Conservation (phyloP, 2,888 invertebrate species). For the Timandra comae region DNA sequence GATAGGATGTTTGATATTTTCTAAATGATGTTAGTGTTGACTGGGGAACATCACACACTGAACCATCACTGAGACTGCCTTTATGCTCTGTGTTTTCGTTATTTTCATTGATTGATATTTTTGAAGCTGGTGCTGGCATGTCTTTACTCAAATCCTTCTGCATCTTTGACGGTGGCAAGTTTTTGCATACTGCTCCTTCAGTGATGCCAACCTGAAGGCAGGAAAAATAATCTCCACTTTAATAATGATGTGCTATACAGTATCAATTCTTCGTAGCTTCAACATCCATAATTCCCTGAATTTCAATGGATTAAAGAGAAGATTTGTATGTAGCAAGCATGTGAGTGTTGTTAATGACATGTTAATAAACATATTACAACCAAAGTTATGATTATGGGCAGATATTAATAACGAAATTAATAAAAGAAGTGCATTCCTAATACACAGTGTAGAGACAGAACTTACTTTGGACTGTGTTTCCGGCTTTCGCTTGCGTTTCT, state of each 20-base stretch:
- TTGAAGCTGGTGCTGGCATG: conserved; percentile 46
- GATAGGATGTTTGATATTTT: conserved; percentile 40
- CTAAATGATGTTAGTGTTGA: conserved; percentile 41
- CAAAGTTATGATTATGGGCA: neutral
- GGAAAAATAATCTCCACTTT: conserved; percentile 77
- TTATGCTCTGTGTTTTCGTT: conserved; percentile 35
- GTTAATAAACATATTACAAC: neutral
- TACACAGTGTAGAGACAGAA: neutral
- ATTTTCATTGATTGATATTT: conserved; percentile 26
- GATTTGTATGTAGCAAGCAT: neutral
- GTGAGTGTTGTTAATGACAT: neutral
- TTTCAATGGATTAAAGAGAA: conserved; percentile 7
- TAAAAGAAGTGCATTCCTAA: no score
- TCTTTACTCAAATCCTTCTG: conserved; percentile 53
- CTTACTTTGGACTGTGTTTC: conserved; percentile 43
- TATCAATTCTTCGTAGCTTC: conserved; percentile 69
- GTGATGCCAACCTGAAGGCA: conserved; percentile 77
- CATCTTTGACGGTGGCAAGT: conserved; percentile 66
- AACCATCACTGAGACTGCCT: conserved; percentile 64
- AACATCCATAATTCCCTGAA: conserved; percentile 63
- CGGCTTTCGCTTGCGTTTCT: conserved; percentile 74
- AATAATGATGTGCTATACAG: conserved; percentile 69
- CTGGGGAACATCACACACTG: conserved; percentile 50
- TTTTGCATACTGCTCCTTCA: conserved; percentile 72
- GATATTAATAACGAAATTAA: neutral